Evolutionary conservation across 2,797 vertebrate species (phyloP).

Genomic region (Gadopsis marmoratus): DNA sequence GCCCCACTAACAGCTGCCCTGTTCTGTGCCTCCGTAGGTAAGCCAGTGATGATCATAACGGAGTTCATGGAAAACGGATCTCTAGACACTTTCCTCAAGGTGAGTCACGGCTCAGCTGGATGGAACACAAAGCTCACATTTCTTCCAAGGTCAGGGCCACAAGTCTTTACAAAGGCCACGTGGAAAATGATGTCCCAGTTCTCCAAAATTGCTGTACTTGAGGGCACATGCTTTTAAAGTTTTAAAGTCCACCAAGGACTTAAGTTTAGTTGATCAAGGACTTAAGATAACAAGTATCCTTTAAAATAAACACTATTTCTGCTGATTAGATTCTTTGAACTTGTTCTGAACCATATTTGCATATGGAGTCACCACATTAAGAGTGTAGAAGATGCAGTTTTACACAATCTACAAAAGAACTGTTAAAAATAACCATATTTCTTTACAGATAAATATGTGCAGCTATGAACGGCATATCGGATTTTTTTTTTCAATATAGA

Average conservation of each 20-base stretch:
- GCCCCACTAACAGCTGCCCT: slow-evolving; percentile 54
- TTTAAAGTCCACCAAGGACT: neutral
- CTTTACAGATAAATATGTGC: neutral
- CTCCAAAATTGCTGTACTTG: slow-evolving; percentile 3
- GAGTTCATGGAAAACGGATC: slow-evolving; percentile 89
- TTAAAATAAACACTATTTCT: slow-evolving; percentile 5
- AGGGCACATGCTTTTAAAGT: slow-evolving; percentile 20
- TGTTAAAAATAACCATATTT: neutral
- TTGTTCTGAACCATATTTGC: neutral
- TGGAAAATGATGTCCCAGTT: slow-evolving; percentile 39
- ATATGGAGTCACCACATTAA: neutral
- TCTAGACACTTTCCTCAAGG: slow-evolving; percentile 88
- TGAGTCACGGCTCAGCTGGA: slow-evolving; percentile 66
- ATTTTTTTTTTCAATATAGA: neutral
- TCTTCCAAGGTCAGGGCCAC: slow-evolving; percentile 27
- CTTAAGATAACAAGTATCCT: neutral
- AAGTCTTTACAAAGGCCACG: slow-evolving; percentile 31
- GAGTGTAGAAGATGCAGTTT: neutral
- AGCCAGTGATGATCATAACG: slow-evolving; percentile 88
- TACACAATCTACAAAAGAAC: neutral
- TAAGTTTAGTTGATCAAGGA: neutral
- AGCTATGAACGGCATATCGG: neutral
- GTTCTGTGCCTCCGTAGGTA: slow-evolving; percentile 77
- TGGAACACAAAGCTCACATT: slow-evolving; percentile 13
- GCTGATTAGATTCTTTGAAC: neutral